Percentiles rank a stretch among this genome's conserved stretches.
Conservation (phyloP, 2,113 vertebrate genomes). For the Chrysemys picta region DNA sequence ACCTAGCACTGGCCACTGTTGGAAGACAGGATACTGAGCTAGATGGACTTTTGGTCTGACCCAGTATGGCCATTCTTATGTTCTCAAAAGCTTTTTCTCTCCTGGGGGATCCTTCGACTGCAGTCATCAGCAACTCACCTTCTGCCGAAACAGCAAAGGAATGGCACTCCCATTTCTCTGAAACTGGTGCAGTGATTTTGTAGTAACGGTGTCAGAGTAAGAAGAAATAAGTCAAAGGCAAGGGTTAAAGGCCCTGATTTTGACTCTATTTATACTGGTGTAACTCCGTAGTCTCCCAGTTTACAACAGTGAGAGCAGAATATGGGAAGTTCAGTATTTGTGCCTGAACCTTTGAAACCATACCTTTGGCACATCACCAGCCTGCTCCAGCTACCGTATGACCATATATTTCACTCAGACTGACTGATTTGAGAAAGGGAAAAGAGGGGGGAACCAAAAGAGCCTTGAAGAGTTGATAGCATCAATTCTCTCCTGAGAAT, state of each 20-base stretch:
- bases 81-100: neutral
- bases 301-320: neutral
- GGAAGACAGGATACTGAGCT: too few species aligned
- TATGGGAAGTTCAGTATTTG: neutral
- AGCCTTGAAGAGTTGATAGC: neutral
- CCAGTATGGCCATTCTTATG: too few species aligned
- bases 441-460: neutral
- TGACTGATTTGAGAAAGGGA: neutral
- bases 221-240: neutral
- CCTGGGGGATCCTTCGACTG: too few species aligned
- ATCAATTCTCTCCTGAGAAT: neutral
- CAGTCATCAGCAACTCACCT: neutral
- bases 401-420: neutral
- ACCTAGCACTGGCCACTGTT: too few species aligned
- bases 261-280: neutral
- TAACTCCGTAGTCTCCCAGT: neutral
- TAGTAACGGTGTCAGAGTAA: neutral
- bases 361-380: neutral
- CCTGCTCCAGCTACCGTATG: rapidly evolving
- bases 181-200: neutral
- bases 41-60: too few species aligned
- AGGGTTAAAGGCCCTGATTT: neutral
- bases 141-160: neutral
- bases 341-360: neutral
- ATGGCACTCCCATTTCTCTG: neutral